Percentiles rank a stretch among this genome's conserved stretches.
Evolutionary conservation across 64 coral and sea anemone genomes (phyloP).

Genomic region (Montipora foliosa): DNA sequence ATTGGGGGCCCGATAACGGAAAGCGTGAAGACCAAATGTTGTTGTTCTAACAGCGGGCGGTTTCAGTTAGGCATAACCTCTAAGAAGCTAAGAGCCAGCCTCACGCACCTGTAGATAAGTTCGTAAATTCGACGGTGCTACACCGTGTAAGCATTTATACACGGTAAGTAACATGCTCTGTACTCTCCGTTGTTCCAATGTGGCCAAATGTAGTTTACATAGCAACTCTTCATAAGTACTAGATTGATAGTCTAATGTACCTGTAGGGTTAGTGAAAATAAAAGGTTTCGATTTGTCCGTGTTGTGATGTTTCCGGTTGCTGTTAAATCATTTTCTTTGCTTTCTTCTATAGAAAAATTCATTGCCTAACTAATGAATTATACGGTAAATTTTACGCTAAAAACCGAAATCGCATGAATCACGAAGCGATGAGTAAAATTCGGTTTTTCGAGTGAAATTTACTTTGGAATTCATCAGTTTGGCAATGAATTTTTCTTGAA

Average conservation of each 20-base stretch:
- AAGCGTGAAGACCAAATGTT: background rate
- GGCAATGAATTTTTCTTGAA: no score
- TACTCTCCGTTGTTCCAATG: constrained; percentile 16
- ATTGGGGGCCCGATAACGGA: background rate
- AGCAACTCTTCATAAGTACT: background rate
- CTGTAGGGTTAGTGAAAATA: background rate
- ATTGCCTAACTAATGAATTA: no score
- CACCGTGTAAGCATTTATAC: background rate
- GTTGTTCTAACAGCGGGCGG: background rate
- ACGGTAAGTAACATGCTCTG: background rate
- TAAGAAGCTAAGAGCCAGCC: background rate
- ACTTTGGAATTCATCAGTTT: no score
- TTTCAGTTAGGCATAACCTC: constrained; percentile 4
- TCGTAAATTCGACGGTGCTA: background rate
- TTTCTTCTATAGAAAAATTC: no score
- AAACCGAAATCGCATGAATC: no score
- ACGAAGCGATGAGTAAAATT: no score
- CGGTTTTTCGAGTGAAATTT: no score
- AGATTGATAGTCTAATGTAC: background rate
- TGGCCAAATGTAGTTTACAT: background rate
- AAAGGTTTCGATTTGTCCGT: background rate
- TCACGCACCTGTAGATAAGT: constrained; percentile 16
- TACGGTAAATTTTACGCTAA: no score
- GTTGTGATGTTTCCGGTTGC: no score
- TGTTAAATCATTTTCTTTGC: no score